Evolutionary conservation across 2,113 vertebrate species (phyloP), one percentile per base, ranked within the genome.

Genomic region (Willisornis vidua): DNA sequence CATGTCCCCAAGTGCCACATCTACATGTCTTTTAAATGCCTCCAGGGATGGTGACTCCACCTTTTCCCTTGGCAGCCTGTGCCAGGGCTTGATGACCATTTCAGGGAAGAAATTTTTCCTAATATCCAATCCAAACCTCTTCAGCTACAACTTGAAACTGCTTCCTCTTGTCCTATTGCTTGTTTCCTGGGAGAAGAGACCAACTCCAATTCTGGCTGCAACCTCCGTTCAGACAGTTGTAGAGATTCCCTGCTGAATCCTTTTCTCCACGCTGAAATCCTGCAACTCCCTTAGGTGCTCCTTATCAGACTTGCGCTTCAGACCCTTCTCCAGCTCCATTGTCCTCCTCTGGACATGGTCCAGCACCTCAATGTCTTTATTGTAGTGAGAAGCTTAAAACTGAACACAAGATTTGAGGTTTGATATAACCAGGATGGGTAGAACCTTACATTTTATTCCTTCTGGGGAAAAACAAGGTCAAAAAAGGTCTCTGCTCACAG

Each of bases 11-110:
- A 57, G 12, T 7, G 7, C 1, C 18, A 43, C 4, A 8, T 17
- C n/a, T 33, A 20, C 26, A 10, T 0, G 0, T 5, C 35, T 39
- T 49, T 29, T n/a, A 49, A 62, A 18, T 37, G 17, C 23, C 13
- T 29, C 23, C 49, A 51, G 15, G 10, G 13, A 49, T 59, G 43
- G 29, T 3, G 24, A 28, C 12, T 49, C 41, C 0, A 9, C 12
- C 12, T 9, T 10, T 25, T 54, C 29, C 23, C n/a, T n/a, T 16
- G 9, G 10, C 8, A 75, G 15, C 22, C n/a, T 66, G 22, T 18
- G 14, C 23, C 9, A 41, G 3, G 6, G 19, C 8, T 37, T 59
- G 8, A 35, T 0, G 6, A 61, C 6, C 3, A 3, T 19, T 48
- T 31, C 1, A 0, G 29, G n/a, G 22, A 83, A 48, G 7, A 59